Evolutionary conservation across 1,140 invertebrate species (phyloP).

Genomic region (Harlomillsia oculata): DNA sequence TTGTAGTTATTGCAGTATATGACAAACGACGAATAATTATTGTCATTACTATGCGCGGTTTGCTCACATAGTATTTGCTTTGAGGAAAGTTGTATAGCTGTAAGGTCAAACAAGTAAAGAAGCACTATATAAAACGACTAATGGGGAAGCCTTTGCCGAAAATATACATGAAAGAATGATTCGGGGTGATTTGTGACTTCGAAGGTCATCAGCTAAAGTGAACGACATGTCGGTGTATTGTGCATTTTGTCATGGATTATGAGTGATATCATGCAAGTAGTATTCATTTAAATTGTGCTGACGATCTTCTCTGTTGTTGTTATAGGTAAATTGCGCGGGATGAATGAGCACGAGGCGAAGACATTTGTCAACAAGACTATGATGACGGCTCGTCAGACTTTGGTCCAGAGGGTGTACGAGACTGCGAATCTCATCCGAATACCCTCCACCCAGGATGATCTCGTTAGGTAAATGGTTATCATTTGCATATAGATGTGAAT

Average conservation of each 20-base stretch:
- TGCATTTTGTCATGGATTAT: no score
- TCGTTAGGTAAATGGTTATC: conserved; percentile 26
- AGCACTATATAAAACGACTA: no score
- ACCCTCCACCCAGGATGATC: conserved; percentile 38
- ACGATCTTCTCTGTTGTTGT: conserved; percentile 19
- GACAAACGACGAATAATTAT: not conserved
- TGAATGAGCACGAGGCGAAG: conserved; percentile 67
- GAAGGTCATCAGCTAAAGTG: no score
- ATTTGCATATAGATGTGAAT: conserved; percentile 19
- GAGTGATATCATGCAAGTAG: no score
- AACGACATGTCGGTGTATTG: no score
- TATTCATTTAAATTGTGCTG: not conserved
- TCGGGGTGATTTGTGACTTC: not conserved
- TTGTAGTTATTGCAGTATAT: not conserved
- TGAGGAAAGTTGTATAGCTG: no score
- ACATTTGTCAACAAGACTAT: conserved; percentile 19
- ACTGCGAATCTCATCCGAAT: conserved; percentile 69
- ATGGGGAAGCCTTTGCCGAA: no score
- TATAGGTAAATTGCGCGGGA: conserved; percentile 64
- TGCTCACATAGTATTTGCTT: no score
- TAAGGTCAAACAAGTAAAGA: no score
- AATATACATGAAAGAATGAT: not conserved
- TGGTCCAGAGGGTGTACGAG: conserved; percentile 55
- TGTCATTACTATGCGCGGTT: not conserved
- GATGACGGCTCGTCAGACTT: not conserved